Conservation (phyloP, 2,113 vertebrate species). For the Semicossyphus pulcher region DNA sequence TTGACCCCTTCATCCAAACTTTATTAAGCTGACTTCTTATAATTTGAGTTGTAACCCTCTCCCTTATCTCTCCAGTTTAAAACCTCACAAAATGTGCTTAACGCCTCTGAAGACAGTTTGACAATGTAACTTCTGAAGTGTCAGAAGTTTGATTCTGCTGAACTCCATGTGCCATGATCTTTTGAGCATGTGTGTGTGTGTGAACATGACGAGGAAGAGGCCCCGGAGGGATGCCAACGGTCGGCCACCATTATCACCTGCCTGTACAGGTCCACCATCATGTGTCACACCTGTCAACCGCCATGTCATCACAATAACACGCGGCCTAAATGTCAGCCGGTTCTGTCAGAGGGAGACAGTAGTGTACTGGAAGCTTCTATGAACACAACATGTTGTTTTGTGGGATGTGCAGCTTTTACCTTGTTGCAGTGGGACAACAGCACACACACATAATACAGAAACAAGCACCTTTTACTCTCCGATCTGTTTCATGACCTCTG, state of each 20-base stretch:
- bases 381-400: conserved; percentile 69
- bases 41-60: background rate
- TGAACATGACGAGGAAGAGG: too few species aligned
- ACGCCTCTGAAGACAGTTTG: background rate
- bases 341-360: conserved; percentile 27
- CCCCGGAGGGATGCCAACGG: conserved; percentile 77
- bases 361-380: conserved; percentile 58
- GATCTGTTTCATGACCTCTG: conserved; percentile 41
- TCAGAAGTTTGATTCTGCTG: too few species aligned
- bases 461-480: background rate
- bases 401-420: too few species aligned
- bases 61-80: background rate
- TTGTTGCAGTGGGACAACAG: conserved; percentile 24
- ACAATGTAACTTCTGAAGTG: background rate
- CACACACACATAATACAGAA: background rate
- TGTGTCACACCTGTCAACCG: conserved; percentile 80
- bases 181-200: too few species aligned
- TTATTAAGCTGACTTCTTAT: background rate
- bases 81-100: background rate
- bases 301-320: too few species aligned
- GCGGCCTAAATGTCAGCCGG: too few species aligned
- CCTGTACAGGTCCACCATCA: conserved; percentile 80
- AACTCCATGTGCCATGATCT: too few species aligned
- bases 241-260: conserved; percentile 57
- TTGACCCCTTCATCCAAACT: background rate